Percentiles rank a stretch among this genome's conserved stretches.
phyloP scores from a whole-genome alignment of 2,113 vertebrate species.

The Neogobius melanostomus region DNA sequence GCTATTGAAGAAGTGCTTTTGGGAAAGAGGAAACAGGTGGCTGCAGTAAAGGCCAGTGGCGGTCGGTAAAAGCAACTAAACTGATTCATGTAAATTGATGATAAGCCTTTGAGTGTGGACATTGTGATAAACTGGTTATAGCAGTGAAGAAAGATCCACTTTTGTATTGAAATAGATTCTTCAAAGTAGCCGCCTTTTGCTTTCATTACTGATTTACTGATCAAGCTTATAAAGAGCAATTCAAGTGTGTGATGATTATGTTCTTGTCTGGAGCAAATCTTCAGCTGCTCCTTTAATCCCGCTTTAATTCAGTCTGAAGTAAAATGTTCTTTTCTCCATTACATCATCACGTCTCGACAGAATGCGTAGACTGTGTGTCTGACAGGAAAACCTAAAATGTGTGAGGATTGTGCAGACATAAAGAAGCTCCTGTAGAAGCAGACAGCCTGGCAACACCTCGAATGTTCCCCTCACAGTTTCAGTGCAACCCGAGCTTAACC shows the following conservation, averaged over 20 bases:
- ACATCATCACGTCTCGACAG: not conserved
- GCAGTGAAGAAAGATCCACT: not conserved
- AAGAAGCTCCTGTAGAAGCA: no score
- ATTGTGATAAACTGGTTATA: not conserved
- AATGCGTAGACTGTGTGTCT: no score
- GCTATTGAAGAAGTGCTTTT: conserved; percentile 1
- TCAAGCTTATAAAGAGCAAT: no score
- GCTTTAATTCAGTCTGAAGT: conserved; percentile 26
- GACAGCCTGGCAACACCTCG: not conserved
- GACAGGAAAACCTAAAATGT: no score
- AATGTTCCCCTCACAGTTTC: conserved; percentile 20
- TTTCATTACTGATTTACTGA: no score
- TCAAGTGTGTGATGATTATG: not conserved
- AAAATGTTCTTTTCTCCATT: not conserved
- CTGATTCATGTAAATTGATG: not conserved
- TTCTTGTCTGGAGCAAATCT: conserved; percentile 9
- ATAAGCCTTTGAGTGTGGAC: not conserved
- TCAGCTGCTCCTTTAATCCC: conserved; percentile 16
- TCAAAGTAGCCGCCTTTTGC: no score
- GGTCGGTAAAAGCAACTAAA: not conserved
- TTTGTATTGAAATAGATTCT: not conserved
- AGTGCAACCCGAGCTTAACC: conserved; percentile 36
- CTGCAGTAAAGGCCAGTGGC: not conserved
- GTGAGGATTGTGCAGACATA: no score
- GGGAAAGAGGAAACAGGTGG: not conserved